phyloP scores from a whole-genome alignment of 92 coral and sea anemone genomes.

The Epizoanthus rinbou region DNA sequence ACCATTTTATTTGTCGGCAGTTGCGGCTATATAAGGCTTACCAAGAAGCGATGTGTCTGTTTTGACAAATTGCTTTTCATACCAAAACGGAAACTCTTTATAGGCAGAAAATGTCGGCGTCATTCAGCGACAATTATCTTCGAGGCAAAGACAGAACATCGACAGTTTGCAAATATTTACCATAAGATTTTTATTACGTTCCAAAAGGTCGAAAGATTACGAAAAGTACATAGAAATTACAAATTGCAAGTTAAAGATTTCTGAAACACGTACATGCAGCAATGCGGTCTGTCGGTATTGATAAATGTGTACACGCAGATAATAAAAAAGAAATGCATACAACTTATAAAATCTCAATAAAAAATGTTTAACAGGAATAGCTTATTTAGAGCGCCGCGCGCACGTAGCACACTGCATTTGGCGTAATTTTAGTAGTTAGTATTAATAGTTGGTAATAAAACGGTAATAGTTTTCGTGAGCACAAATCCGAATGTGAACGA shows the following conservation, averaged over 20 bases:
- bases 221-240: not conserved
- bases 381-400: no score
- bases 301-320: not conserved
- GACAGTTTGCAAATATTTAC: conserved; percentile 29
- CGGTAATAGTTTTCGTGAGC: no score
- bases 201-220: not conserved
- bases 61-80: not conserved
- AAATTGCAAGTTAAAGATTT: conserved; percentile 6
- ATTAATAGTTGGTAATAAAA: no score
- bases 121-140: conserved; percentile 1
- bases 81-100: not conserved
- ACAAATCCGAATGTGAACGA: no score
- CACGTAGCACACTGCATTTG: no score
- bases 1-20: no score
- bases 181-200: not conserved
- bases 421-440: no score
- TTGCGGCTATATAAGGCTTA: not conserved
- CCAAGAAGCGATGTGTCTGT: not conserved
- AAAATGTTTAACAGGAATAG: no score
- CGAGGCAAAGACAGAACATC: not conserved
- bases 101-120: not conserved
- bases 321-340: no score
- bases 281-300: not conserved
- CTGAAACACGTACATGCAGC: not conserved
- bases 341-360: no score